Conservation (phyloP, 2,113 vertebrate genomes). For the Mungos mungo region DNA sequence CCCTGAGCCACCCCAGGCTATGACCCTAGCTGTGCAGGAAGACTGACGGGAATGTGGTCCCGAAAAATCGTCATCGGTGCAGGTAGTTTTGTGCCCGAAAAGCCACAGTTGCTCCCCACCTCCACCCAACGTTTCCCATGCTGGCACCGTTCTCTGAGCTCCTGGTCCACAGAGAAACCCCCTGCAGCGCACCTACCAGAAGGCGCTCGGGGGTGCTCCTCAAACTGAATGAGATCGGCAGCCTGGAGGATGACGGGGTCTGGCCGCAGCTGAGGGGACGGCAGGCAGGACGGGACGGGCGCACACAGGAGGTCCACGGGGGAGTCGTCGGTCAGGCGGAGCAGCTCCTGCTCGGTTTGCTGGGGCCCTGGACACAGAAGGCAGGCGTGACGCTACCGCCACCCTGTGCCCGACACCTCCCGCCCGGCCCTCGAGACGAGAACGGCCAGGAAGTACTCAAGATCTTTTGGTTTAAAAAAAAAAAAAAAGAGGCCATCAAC, state of each 20-base stretch:
- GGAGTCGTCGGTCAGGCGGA: constrained; percentile 87
- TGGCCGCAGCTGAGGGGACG: constrained; percentile 95
- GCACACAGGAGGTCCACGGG: constrained; percentile 95
- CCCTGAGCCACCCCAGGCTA: background rate
- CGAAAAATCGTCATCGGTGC: background rate
- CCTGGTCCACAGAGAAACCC: background rate
- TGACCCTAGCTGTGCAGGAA: background rate
- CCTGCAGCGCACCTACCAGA: constrained; percentile 75
- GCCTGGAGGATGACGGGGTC: constrained; percentile 90
- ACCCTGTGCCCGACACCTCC: background rate
- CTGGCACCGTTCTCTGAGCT: rapidly evolving
- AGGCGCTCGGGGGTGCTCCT: constrained; percentile 84
- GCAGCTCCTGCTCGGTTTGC: constrained; percentile 89
- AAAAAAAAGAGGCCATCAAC: background rate
- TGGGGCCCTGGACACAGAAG: constrained; percentile 80
- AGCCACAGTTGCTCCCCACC: rapidly evolving
- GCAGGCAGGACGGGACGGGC: constrained; percentile 95
- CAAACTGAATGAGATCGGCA: constrained; percentile 94
- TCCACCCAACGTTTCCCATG: background rate
- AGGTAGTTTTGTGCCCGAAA: background rate
- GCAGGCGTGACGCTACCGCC: background rate
- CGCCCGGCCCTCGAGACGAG: background rate
- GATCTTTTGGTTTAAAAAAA: background rate
- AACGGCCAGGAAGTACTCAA: background rate
- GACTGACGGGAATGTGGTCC: background rate